These are phyloP conservation scores for Harpagoxenus sublaevis DNA, from an alignment of 2,888 invertebrate genomes.

Conservation along the genomic window DNA sequence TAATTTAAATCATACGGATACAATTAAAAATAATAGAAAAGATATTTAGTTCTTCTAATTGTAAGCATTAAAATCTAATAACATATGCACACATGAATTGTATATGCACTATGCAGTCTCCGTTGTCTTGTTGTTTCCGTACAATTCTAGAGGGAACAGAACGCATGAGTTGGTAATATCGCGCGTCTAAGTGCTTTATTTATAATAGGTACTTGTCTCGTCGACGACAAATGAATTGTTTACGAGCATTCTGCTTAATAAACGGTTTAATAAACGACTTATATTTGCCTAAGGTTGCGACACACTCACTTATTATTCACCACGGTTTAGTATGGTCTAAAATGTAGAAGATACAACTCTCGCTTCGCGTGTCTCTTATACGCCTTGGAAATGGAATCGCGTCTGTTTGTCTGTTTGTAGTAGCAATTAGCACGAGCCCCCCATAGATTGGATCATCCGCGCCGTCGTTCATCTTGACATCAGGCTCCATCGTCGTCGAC, in stretches of 20 bases:
- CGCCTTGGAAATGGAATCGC: conserved; percentile 70
- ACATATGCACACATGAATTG: background rate
- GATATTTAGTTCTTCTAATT: background rate
- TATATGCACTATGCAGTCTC: background rate
- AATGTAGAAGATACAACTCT: conserved; percentile 57
- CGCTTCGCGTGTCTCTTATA: conserved; percentile 48
- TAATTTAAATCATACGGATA: background rate
- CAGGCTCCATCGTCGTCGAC: conserved; percentile 58
- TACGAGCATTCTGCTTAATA: conserved; percentile 11
- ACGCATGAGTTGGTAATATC: background rate
- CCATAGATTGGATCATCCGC: conserved; percentile 76
- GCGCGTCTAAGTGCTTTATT: conserved; percentile 26
- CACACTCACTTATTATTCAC: conserved; percentile 12
- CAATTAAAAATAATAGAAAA: background rate
- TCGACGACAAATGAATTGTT: conserved; percentile 39
- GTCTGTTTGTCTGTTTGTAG: conserved; percentile 80
- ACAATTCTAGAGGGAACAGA: background rate
- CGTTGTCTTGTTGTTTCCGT: background rate
- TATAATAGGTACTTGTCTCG: conserved; percentile 30
- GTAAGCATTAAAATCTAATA: background rate
- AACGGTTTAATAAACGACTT: background rate
- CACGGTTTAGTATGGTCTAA: background rate
- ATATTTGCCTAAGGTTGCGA: conserved; percentile 5
- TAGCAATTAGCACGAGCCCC: conserved; percentile 76
- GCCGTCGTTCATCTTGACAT: conserved; percentile 73